Base-by-base conservation (phyloP, 2,113 vertebrate genomes). In the Lamprotornis superbus region DNA sequence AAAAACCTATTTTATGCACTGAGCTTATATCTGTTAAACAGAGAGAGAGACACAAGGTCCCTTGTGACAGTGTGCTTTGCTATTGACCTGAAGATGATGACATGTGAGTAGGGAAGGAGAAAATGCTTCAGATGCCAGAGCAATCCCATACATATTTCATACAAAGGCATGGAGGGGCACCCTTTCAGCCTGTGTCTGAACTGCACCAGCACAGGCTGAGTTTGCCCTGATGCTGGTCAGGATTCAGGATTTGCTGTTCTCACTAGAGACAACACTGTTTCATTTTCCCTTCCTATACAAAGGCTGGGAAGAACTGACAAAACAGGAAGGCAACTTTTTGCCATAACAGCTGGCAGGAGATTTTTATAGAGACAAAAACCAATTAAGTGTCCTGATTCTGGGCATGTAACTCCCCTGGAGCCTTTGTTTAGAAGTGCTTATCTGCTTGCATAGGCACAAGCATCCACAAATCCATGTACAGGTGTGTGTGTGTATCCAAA, bases 351-450 rank as follows among this genome's bases (percentile, higher is more conserved):
- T 94, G 94, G 52, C 82, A 93, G 57, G 61, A 92, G 82, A 80
- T 73, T 83, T 94, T 92, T 83, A 76, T 33, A 88, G 64, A 79
- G 49, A 76, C 37, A 69, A 83, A 95, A 87, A n/a, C 1, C 63
- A 92, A 86, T 80, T 80, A 95, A 85, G 20, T 95, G 78, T 80
- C 87, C 71, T 80, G 71, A 73, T 94, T 94, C 82, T 77, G 94
- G 61, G 75, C 75, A 80, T 90, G 82, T 94, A 93, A 87, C 71
- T 92, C 67, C 70, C 85, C 44, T 65, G 87, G 74, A 90, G 61
- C 52, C 17, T 79, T 94, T 91, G 74, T 90, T 94, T 73, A 64
- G 67, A 88, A 85, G 67, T 80, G 67, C 55, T 90, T 96, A 85
- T 95, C 85, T 91, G 82, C 53, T 87, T 97, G 85, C 90, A 79